phyloP scores from a whole-genome alignment of 2,113 vertebrate species.

The Vulpes vulpes region DNA sequence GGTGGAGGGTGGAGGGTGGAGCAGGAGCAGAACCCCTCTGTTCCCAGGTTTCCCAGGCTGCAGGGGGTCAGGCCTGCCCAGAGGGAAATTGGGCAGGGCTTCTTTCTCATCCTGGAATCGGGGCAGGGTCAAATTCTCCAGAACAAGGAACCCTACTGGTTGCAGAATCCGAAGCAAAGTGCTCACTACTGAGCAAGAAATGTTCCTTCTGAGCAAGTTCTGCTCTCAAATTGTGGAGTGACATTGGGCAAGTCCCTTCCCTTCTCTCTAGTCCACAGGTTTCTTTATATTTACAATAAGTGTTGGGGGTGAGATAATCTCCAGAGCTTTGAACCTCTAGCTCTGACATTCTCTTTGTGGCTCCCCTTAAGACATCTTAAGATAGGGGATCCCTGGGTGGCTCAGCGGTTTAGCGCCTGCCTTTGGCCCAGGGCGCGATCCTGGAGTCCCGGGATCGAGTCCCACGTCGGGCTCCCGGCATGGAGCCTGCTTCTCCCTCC shows the following conservation, averaged over 20 bases:
- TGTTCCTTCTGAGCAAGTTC: accelerated
- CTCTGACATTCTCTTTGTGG: background rate
- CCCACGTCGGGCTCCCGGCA: too few relatives aligned
- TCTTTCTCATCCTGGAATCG: background rate
- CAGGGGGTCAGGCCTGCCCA: background rate
- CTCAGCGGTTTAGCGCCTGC: too few relatives aligned
- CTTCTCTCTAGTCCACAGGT: background rate
- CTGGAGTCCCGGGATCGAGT: too few relatives aligned
- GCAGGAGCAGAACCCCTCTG: accelerated
- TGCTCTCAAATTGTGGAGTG: background rate
- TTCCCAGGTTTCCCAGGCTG: background rate
- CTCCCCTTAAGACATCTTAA: background rate
- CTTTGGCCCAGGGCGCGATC: too few relatives aligned
- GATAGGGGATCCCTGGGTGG: too few relatives aligned
- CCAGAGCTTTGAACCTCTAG: background rate
- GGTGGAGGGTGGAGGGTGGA: background rate
- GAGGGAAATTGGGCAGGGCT: background rate
- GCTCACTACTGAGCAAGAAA: background rate
- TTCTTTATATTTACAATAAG: background rate
- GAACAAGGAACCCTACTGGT: background rate
- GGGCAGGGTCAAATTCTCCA: background rate
- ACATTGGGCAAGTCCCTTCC: background rate
- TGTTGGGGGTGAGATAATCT: background rate
- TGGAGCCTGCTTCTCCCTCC: too few relatives aligned
- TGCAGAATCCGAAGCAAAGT: background rate